These are phyloP conservation scores for Drosophila heteroneura DNA, from an alignment of 2,888 invertebrate species.

Conservation along the genomic window DNA sequence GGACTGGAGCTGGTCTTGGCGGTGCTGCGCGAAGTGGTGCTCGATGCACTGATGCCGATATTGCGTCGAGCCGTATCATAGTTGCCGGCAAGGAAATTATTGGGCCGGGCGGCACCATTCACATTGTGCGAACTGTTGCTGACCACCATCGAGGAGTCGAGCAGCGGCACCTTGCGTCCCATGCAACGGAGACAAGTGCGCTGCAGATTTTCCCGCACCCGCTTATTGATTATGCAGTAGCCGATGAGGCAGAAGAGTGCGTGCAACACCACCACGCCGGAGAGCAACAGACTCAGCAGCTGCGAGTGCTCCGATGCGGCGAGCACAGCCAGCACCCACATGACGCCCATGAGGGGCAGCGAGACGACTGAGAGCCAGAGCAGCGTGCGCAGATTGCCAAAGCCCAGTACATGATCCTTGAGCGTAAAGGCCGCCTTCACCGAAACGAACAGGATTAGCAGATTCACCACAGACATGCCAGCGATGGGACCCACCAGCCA, in stretches of 20 bases:
- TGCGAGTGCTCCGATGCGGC: constrained; percentile 91
- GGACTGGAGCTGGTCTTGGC: constrained; percentile 97
- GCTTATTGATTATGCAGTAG: constrained; percentile 94
- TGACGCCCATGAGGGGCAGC: constrained; percentile 92
- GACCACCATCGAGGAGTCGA: constrained; percentile 91
- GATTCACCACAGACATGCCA: constrained; percentile 91
- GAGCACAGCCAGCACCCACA: constrained; percentile 94
- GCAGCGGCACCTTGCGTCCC: constrained; percentile 92
- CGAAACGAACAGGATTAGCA: constrained; percentile 93
- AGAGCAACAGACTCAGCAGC: constrained; percentile 91
- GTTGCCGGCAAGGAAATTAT: constrained; percentile 82
- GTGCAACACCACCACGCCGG: constrained; percentile 91
- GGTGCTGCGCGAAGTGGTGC: constrained; percentile 96
- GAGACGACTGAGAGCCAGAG: constrained; percentile 95
- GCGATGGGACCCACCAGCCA: constrained; percentile 96
- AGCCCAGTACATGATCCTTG: constrained; percentile 95
- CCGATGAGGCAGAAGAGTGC: constrained; percentile 94
- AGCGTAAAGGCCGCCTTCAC: constrained; percentile 96
- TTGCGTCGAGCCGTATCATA: constrained; percentile 89
- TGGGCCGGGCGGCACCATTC: constrained; percentile 85
- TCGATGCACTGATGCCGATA: constrained; percentile 97
- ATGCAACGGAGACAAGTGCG: constrained; percentile 89
- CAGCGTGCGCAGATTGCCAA: constrained; percentile 93
- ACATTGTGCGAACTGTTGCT: constrained; percentile 92
- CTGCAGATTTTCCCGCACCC: constrained; percentile 91